Evolutionary conservation across 2,888 invertebrate genomes (phyloP).

Genomic region (Nomada goodeniana): DNA sequence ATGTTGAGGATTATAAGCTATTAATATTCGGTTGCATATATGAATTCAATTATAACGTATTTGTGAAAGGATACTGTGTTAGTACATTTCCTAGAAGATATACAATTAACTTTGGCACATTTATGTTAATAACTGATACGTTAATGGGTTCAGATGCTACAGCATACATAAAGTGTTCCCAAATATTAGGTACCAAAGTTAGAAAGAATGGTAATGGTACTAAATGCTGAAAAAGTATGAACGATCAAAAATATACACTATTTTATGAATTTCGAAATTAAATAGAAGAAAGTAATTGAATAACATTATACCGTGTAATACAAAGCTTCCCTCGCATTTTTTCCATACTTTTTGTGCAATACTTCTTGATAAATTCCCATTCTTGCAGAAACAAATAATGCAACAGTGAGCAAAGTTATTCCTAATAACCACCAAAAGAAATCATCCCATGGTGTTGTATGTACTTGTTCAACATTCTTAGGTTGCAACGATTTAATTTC

Average conservation of each 20-base stretch:
- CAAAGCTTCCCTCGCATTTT: conserved; percentile 95
- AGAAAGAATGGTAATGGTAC: conserved; percentile 96
- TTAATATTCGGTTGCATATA: not conserved
- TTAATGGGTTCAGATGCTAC: conserved; percentile 87
- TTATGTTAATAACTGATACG: conserved; percentile 87
- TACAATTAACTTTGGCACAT: conserved; percentile 90
- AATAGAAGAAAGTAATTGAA: not conserved
- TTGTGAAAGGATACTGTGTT: conserved; percentile 91
- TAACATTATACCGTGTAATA: conserved; percentile 89
- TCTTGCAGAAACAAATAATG: conserved; percentile 95
- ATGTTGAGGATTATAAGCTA: conserved; percentile 29
- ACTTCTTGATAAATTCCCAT: conserved; percentile 98
- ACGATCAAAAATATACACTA: not conserved
- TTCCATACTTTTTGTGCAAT: conserved; percentile 93
- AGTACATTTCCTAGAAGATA: conserved; percentile 93
- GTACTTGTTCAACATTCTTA: conserved; percentile 81
- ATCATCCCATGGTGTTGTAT: conserved; percentile 84
- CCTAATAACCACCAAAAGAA: conserved; percentile 89
- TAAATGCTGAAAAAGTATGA: conserved; percentile 88
- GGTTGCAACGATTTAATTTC: conserved; percentile 86
- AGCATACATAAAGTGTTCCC: conserved; percentile 90
- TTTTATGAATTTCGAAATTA: not conserved
- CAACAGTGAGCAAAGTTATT: conserved; percentile 92
- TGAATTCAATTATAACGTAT: not conserved
- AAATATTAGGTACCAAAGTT: conserved; percentile 91